These are phyloP conservation scores for Tetramorium bicarinatum DNA, from an alignment of 2,888 invertebrate genomes.

Conservation along the genomic window DNA sequence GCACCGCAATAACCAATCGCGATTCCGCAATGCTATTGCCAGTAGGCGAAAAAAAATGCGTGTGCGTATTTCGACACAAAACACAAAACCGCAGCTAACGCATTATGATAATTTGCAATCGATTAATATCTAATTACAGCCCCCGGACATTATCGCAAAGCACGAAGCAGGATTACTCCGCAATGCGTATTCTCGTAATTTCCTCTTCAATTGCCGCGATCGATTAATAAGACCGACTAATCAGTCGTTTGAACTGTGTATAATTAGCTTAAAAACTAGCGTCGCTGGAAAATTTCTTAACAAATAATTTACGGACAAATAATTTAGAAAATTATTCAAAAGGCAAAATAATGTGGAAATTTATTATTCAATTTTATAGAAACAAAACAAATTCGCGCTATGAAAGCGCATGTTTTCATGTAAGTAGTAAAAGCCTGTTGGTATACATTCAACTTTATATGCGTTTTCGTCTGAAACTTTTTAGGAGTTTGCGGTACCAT, in stretches of 20 bases:
- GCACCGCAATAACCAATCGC: conserved; percentile 44
- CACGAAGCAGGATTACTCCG: conserved; percentile 21
- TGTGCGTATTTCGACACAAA: conserved; percentile 40
- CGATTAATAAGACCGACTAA: conserved; percentile 19
- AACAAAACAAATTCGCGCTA: neutral
- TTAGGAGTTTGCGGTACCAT: neutral
- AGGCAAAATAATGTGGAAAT: neutral
- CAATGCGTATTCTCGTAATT: conserved; percentile 27
- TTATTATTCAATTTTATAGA: neutral
- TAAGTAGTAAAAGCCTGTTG: neutral
- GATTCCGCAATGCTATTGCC: conserved; percentile 27
- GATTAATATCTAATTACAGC: conserved; percentile 60
- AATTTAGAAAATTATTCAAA: neutral
- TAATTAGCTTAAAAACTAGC: neutral
- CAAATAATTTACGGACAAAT: neutral
- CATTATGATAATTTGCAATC: conserved; percentile 59
- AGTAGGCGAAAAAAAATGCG: neutral
- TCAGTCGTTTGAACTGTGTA: neutral
- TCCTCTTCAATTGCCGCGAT: conserved; percentile 15
- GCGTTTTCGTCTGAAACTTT: neutral
- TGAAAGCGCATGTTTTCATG: neutral
- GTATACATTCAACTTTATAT: neutral
- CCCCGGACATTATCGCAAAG: neutral
- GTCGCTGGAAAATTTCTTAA: neutral
- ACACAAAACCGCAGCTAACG: conserved; percentile 30